phyloP scores from a whole-genome alignment of 1,140 invertebrate genomes.

The Micrasema longulum region DNA sequence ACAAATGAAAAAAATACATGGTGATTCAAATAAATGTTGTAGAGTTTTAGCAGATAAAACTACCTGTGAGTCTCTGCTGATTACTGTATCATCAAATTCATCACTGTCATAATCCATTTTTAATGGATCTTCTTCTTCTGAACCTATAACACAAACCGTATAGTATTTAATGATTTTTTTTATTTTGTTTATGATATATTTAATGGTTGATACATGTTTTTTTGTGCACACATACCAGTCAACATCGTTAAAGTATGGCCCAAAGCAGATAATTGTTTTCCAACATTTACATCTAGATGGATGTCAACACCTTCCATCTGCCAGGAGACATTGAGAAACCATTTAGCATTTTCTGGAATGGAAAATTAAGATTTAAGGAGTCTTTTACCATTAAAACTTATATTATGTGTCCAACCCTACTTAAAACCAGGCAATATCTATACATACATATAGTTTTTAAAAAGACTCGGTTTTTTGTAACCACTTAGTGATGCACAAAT shows the following conservation, averaged over 20 bases:
- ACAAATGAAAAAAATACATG: no score
- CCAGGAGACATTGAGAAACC: constrained; percentile 98
- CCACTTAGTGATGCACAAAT: no score
- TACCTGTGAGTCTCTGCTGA: constrained; percentile 69
- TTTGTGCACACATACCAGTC: constrained; percentile 68
- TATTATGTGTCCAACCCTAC: no score
- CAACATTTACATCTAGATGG: constrained; percentile 95
- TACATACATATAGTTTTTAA: no score
- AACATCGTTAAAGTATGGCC: constrained; percentile 96
- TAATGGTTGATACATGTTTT: constrained; percentile 51
- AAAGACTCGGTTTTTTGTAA: no score
- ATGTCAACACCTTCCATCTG: constrained; percentile 99
- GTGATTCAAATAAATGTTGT: no score
- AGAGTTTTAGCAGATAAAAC: constrained; percentile 34
- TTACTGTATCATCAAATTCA: constrained; percentile 78
- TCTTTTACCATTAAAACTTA: no score
- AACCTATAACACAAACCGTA: constrained; percentile 68
- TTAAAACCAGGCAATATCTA: no score
- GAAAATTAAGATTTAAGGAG: constrained; percentile 13
- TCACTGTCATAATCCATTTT: constrained; percentile 82
- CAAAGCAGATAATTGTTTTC: constrained; percentile 92
- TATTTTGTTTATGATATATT: no score
- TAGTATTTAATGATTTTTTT: constrained; percentile 10
- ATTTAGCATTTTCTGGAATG: constrained; percentile 91
- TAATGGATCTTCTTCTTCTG: constrained; percentile 84